These are phyloP conservation scores for Drosophila parthenogenetica DNA, from an alignment of 2,888 invertebrate genomes.

Conservation along the genomic window DNA sequence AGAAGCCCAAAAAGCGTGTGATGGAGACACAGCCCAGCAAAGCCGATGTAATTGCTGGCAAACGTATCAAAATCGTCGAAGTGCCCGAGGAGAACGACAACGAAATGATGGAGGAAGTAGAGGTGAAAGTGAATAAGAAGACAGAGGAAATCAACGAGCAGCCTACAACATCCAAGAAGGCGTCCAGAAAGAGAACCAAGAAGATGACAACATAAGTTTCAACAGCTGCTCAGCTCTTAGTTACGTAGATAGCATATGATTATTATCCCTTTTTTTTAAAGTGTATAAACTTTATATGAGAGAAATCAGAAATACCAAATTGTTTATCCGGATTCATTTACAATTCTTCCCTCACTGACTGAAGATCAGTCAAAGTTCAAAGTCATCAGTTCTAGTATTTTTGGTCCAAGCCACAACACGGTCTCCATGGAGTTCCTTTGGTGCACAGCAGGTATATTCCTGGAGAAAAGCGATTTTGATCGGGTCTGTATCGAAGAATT, in stretches of 20 bases:
- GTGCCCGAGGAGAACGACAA: slow-evolving; percentile 39
- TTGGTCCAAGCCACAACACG: too few species aligned
- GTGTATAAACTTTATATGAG: slow-evolving; percentile 10
- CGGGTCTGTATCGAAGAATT: too few species aligned
- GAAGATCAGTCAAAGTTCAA: too few species aligned
- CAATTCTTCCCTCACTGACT: too few species aligned
- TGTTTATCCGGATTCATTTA: neutral
- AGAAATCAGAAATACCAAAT: neutral
- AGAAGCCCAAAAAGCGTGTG: slow-evolving; percentile 89
- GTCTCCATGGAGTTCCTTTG: too few species aligned
- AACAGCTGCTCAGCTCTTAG: neutral
- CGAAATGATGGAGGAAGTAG: slow-evolving; percentile 35
- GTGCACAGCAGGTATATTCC: too few species aligned
- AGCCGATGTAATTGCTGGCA: slow-evolving; percentile 82
- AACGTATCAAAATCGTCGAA: slow-evolving; percentile 78
- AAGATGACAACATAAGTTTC: slow-evolving; percentile 44
- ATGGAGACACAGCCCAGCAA: slow-evolving; percentile 89
- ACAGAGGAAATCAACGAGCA: slow-evolving; percentile 48
- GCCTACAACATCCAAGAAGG: slow-evolving; percentile 23
- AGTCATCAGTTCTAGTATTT: too few species aligned
- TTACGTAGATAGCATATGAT: slow-evolving; percentile 15
- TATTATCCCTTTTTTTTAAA: slow-evolving; percentile 11
- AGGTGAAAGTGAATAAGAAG: slow-evolving; percentile 20
- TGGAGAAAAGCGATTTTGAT: too few species aligned
- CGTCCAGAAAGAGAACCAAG: slow-evolving; percentile 23